Base-by-base conservation (phyloP, 2,797 vertebrate genomes). In the Tinamus major region DNA sequence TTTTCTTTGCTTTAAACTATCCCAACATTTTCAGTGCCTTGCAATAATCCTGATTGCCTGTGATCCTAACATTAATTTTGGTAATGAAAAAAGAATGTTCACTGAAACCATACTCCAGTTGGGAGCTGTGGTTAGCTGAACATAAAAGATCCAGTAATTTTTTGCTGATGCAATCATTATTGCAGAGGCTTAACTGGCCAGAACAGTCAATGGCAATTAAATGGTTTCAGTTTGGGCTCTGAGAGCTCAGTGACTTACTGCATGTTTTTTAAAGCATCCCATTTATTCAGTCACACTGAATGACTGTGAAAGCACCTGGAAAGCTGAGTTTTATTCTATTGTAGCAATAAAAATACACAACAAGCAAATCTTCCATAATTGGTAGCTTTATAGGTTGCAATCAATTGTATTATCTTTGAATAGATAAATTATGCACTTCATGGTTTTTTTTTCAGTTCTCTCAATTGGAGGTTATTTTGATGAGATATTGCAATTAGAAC, bases 401-500 rank as follows among this genome's bases (percentile, higher is more conserved):
- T 91, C 75, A 79, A 86, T 91, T 67, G 19, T 63, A 29, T 92
- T 90, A 70, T 75, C 68, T 94, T 78, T 72, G 5, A 48, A 33
- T 6, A 83, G 19, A 37, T 68, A 93, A 94, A 68, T 61, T 2
- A 42, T 2, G 19, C 33, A 59, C 71, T 78, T 44, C 59, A 26
- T 37, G 27, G 10, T 10, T 14, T 33, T 49, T 49, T 64, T 44
- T 75, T 33, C 29, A 29, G 44, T 82, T 75, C 44, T 95, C 17
- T 20, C 86, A 79, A 20, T n/a, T 26, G 72, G 79, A 96, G 75
- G 76, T 64, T 67, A 70, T 85, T 96, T 94, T 74, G 65, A 90
- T 89, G 70, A 78, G 85, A 96, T 67, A 19, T 49, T 78, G 84
- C 82, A 92, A 97, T 97, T 95, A 95, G 79, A 95, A 86, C 61